Base-by-base conservation (phyloP, 2,888 invertebrate species). In the Ichneumon xanthorius region DNA sequence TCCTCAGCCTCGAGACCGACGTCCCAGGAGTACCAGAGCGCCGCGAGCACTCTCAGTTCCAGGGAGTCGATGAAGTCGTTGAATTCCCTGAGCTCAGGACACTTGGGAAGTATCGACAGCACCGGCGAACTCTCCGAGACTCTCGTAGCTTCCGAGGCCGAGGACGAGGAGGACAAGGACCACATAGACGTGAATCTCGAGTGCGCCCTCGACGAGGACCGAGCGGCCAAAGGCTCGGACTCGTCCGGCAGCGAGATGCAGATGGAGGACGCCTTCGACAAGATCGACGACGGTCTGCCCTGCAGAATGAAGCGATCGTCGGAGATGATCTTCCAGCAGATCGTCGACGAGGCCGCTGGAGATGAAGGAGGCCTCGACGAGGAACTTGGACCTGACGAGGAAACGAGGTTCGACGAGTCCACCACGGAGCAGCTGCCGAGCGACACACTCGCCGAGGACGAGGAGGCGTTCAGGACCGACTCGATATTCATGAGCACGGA, bases 51-150 rank as follows among this genome's bases (percentile, higher is more conserved):
- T n/a, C 94, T 98, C 84, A 98, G 98, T 92, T 98, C 98, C 0
- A 96, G 97, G 89, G 98, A 98, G 92, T 98, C 98, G 86, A 97
- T 98, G 96, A 97, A 97, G 92, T 98, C 98, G 83, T 95, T 98
- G 63, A 98, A 98, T 91, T 98, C 98, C 1, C 97, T 98, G 94
- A 97, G 97, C 87, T 98, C 98, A 0, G 98, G 98, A 22, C 97
- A 98, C 93, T 95, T 98, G 81, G 98, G 97, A 0, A 98, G 98
- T 91, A 96, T 98, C 87, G 98, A 98, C 94, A 94, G 95, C 68
- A 96, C 98, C 53, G 98, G 98, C 48, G 99, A 99, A 94, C 94
- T 95, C 7, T 98, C 98, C 0, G 99, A 99, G 94, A 99, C 99
- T 1, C 94, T 99, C 9, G 97, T 99, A 11, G 98, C 98, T 16